A percentile compares a stretch with the other conserved stretches of the same genome.
Evolutionary conservation across 2,888 invertebrate species (phyloP).

Genomic region (Torymus texanus): DNA sequence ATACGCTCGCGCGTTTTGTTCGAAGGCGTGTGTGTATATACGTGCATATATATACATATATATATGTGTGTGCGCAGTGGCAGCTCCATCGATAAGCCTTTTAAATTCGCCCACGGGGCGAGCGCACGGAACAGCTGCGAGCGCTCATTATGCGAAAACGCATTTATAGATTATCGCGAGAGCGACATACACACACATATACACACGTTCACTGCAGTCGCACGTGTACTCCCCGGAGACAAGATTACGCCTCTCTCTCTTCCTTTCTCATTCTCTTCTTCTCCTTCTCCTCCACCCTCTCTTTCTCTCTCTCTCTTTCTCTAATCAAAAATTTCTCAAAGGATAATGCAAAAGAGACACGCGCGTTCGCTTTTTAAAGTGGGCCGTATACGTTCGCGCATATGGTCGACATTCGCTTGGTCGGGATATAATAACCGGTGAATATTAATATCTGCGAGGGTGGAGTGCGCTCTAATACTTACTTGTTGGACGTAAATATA

Average conservation of each 20-base stretch:
- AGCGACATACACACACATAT: too few species aligned
- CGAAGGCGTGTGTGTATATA: too few species aligned
- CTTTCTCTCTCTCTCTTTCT: not conserved
- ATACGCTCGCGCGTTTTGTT: too few species aligned
- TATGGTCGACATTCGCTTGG: slow-evolving; percentile 5
- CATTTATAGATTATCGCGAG: slow-evolving; percentile 58
- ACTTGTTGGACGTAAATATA: slow-evolving; percentile 29
- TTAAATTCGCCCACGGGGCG: slow-evolving; percentile 34
- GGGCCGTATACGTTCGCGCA: not conserved
- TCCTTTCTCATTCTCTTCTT: not conserved
- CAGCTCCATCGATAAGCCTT: slow-evolving; percentile 28
- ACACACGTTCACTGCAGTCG: slow-evolving; percentile 9
- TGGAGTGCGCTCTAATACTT: slow-evolving; percentile 25
- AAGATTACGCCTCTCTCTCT: slow-evolving; percentile 39
- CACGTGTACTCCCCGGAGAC: slow-evolving; percentile 25
- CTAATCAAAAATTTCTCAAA: slow-evolving; percentile 52
- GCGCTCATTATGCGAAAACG: slow-evolving; percentile 58
- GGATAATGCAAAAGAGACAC: slow-evolving; percentile 43
- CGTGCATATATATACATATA: not conserved
- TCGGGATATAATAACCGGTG: slow-evolving; percentile 46
- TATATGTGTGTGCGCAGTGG: slow-evolving; percentile 1
- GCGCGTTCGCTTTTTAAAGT: slow-evolving; percentile 32
- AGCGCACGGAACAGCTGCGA: slow-evolving; percentile 34
- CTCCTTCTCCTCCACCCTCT: too few species aligned
- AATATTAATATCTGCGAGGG: slow-evolving; percentile 45